Base-by-base conservation (phyloP, 2,113 vertebrate species). In the Psettodes erumei region DNA sequence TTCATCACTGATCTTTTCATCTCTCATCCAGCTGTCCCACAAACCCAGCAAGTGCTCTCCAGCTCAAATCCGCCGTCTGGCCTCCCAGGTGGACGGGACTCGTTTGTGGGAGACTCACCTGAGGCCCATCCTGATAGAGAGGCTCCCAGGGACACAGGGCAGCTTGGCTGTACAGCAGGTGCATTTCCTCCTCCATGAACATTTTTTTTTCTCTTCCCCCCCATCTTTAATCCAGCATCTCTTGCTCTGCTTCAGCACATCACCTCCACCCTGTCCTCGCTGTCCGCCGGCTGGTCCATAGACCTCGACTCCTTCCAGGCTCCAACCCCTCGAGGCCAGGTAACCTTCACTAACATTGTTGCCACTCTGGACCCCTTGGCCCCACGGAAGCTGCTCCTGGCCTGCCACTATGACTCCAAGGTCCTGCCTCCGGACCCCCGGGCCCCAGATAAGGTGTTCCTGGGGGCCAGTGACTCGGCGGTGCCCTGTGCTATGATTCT, bases 331-430 rank as follows among this genome's bases (percentile, higher is more conserved):
- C 88, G 90, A 0, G 96, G 97, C 1, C 62, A 27, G 0, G 71
- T 96, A 51, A 82, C 91, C n/a, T 98, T 98, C 75, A 93, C 93
- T 55, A 97, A 95, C 3, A 81, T 98, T 12, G 75, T 98, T 6
- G 96, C 96, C 33, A 96, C 95, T 0, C 91, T 95, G 69, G 94
- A 96, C 30, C 95, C 96, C 0, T 73, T 54, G 0, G 95, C 95
- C 16, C 91, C 91, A 3, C 94, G 82, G 13, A 92, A 94, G 68
- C 90, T 98, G 47, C 93, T 93, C 5, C 91, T 97, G 0, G 94
- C 95, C 45, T 97, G 97, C 80, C 97, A 98, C 89, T 96, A 96
- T 0, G 97, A 98, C 92, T 96, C 96, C 5, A 98, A 98, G 87
- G 85, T 90, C 50, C 82, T 97, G 54, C 93, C 94, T 0, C 51